These are phyloP conservation scores for Scartelaos histophorus DNA, from an alignment of 2,113 vertebrate species.

Conservation along the genomic window DNA sequence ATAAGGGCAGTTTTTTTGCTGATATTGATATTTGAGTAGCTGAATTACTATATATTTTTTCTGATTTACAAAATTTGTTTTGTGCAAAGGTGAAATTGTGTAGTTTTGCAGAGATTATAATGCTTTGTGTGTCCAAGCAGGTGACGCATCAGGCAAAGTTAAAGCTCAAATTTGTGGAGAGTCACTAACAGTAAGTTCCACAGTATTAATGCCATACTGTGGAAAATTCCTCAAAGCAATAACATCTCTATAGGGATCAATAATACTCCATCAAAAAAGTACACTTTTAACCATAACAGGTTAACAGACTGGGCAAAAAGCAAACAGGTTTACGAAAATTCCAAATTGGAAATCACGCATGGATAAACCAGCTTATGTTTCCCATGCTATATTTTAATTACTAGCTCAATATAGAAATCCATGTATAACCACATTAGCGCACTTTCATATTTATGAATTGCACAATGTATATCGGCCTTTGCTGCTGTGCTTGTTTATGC, in stretches of 20 bases:
- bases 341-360: neutral
- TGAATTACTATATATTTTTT: neutral
- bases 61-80: neutral
- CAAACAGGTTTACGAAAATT: neutral
- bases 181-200: too few relatives aligned
- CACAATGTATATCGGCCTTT: neutral
- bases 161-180: too few relatives aligned
- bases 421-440: neutral
- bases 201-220: too few relatives aligned
- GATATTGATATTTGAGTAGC: neutral
- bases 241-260: too few relatives aligned
- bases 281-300: too few relatives aligned
- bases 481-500: conserved; percentile 33
- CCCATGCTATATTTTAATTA: neutral
- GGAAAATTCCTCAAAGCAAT: too few relatives aligned
- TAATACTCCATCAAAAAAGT: too few relatives aligned
- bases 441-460: neutral
- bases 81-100: neutral
- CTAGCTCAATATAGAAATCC: neutral
- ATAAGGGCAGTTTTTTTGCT: conserved; percentile 9
- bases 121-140: too few relatives aligned
- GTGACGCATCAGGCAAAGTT: too few relatives aligned
- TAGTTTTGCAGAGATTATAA: neutral
- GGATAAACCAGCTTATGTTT: neutral
- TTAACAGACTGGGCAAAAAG: too few relatives aligned